Evolutionary conservation across 2,888 invertebrate species (phyloP), one percentile per base, ranked within the genome.

Genomic region (Hydrotaea diabolus): DNA sequence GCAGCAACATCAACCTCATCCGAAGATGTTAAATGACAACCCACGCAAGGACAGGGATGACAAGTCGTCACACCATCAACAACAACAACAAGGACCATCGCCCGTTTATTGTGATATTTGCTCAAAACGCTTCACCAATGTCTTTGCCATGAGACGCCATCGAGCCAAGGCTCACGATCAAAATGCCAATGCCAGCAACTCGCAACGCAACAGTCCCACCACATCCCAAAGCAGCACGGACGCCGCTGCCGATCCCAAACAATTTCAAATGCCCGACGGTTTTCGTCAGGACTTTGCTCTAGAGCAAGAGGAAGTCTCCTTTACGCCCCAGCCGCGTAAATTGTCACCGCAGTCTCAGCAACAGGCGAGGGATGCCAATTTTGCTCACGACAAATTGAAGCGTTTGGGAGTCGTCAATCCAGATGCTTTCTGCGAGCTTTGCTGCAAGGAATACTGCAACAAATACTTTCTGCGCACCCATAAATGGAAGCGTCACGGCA

Each of bases 401-500:
- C 95, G 96, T 80, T 93, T 97, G 80, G 97, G 97, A 49, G 96
- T 97, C 43, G 94, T 95, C 88, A 96, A 96, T 92, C 96, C 96
- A 0, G 97, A 98, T 89, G 97, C 97, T n/a, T 98, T 97, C 92
- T 98, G 98, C 92, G 97, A 98, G 92, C 95, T 98, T 82, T 98
- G 98, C 92, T 96, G 97, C 92, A 97, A 97, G 91, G 97, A 98
- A 91, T 98, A 98, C 91, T 97, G 97, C 91, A 98, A 97, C 91
- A 97, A 97, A 92, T 98, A 98, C 91, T 98, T 98, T 90, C 93
- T 99, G 59, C 94, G 97, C 76, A 97, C 97, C 69, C 99, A 99
- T 92, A 97, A 98, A 90, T 95, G 97, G 93, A 97, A 98, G 91
- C 95, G 97, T n/a, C 98, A 99, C 92, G 98, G 98, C 0, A 95